Percentiles rank a stretch among this genome's conserved stretches.
These are phyloP conservation scores for Sylvietta virens DNA, from an alignment of 2,113 vertebrate species.

Conservation along the genomic window DNA sequence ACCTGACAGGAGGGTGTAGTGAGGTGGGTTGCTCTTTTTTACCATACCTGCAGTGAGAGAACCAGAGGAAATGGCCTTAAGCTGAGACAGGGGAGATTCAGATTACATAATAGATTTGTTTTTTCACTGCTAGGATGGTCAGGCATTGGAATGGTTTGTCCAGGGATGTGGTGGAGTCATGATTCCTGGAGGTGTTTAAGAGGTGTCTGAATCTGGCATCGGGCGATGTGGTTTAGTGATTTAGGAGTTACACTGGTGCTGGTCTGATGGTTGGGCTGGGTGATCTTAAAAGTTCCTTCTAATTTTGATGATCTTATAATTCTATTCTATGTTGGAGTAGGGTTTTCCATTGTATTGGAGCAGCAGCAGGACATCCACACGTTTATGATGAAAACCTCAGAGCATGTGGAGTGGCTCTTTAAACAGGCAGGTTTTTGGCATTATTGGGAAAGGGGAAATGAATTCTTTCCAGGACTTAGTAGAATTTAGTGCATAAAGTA, in stretches of 20 bases:
- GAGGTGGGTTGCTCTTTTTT: neutral
- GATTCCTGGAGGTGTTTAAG: neutral
- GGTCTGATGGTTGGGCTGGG: too few species aligned
- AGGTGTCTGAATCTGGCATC: accelerated
- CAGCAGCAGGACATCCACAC: neutral
- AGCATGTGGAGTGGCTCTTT: neutral
- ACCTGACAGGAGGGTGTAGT: neutral
- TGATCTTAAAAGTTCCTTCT: neutral
- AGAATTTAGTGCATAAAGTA: neutral
- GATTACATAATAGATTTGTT: neutral
- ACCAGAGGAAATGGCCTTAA: neutral
- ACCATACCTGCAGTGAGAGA: neutral
- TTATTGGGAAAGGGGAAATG: neutral
- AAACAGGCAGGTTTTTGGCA: neutral
- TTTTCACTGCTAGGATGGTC: neutral
- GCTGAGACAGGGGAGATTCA: neutral
- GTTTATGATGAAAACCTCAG: neutral
- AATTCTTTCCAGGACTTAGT: neutral
- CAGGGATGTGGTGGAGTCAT: neutral
- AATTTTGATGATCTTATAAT: neutral
- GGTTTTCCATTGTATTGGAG: neutral
- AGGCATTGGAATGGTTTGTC: neutral
- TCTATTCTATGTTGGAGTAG: neutral
- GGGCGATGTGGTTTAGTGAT: neutral
- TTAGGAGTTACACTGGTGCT: neutral